phyloP scores from a whole-genome alignment of 2,113 vertebrate genomes.

The Cinclus mexicanus region DNA sequence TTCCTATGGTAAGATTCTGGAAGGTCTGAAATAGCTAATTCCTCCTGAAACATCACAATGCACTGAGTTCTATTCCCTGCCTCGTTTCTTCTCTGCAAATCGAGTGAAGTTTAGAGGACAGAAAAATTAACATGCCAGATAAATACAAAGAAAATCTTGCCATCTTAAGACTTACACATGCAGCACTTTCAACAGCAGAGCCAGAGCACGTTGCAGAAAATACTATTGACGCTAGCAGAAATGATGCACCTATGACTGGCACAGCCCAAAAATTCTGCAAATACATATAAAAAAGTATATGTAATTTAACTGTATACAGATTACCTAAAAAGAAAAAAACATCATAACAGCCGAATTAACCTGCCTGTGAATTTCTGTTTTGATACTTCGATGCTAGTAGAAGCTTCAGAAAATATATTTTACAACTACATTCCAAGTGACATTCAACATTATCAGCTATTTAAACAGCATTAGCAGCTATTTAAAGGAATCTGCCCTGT shows the following conservation, averaged over 20 bases:
- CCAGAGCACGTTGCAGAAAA: slow-evolving; percentile 64
- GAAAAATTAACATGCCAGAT: background rate
- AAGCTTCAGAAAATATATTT: background rate
- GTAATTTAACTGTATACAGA: background rate
- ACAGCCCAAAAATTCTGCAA: slow-evolving; percentile 81
- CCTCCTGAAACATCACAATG: background rate
- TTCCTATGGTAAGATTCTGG: background rate
- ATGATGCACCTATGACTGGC: background rate
- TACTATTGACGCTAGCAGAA: slow-evolving; percentile 78
- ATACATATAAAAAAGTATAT: background rate
- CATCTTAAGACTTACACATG: slow-evolving; percentile 77
- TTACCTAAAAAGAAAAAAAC: background rate
- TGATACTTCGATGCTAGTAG: background rate
- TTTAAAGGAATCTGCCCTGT: background rate
- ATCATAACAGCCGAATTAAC: background rate
- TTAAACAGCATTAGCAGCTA: background rate
- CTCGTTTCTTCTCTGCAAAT: background rate
- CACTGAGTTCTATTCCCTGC: background rate
- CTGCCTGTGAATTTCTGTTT: background rate
- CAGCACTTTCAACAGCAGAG: slow-evolving; percentile 35
- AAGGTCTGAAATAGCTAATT: background rate
- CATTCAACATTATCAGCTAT: background rate
- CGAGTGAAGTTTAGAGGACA: background rate
- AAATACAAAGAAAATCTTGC: background rate
- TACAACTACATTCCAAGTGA: background rate